Base-by-base conservation (phyloP, 53 echinoderm and acorn worm genomes). In the Luidia sarsii region DNA sequence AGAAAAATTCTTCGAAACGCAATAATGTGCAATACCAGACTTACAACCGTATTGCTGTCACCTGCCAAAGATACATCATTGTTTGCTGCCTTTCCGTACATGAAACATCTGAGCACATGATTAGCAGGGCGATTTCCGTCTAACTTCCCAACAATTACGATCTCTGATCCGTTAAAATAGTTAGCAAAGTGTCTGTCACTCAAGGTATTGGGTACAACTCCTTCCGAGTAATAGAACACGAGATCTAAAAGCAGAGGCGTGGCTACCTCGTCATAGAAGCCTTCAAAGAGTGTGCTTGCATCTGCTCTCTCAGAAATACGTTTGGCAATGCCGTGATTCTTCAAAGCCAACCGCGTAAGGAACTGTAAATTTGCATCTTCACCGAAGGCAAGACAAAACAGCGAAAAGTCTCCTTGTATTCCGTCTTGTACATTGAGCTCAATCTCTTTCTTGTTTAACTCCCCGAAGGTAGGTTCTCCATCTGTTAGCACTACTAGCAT, bases 101-200 rank as follows among this genome's bases (percentile, higher is more conserved):
- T 82, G 27, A 75, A 81, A 0, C 92, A 92, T 48, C 68, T 82
- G 79, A 95, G 79, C 28, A 77, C 77, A 45, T 69, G 82, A 32
- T 88, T 57, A 11, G 87, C 52, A 7, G 75, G 49, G 29, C 82
- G 70, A 33, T 57, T 56, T 70, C 86, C 81, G 64, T 71, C 66
- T 13, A 95, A 51, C 68, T 89, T 88, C 7, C 97, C 97, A 19
- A 92, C 97, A 21, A 97, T 71, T 19, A 93, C 91, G 20, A 97
- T 82, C 72, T 97, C 97, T n/a, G 97, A 97, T 15, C 97, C 97
- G 37, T 92, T 93, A 85, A 97, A 97, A 59, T 97, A 97, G 79
- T 91, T 97, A 7, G 93, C 53, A 50, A 90, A 95, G 28, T 39
- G 48, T 20, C 87, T 50, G 29, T 92, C 88, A 23, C 95, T 95